Percentiles rank a stretch among this genome's conserved stretches.
These are phyloP conservation scores for Centruroides sculpturatus DNA, from an alignment of 1,140 invertebrate species.

Conservation along the genomic window DNA sequence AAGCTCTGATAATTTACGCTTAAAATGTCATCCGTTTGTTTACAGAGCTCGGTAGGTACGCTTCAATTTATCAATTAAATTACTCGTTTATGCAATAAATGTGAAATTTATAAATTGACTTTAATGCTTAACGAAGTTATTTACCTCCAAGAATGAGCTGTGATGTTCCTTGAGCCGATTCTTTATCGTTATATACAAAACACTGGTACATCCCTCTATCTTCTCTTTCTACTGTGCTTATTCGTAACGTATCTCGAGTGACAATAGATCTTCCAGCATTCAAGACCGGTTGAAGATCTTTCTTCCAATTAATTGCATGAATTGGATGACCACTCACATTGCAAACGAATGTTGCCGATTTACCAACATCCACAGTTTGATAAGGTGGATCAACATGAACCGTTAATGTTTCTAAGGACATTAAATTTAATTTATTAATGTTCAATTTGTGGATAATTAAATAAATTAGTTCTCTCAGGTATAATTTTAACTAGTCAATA, in stretches of 20 bases:
- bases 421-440: no score
- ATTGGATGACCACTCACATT: constrained; percentile 56
- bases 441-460: no score
- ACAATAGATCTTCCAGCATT: constrained; percentile 3
- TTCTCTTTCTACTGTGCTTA: constrained; percentile 65
- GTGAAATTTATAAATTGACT: no score
- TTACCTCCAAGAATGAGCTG: constrained; percentile 31
- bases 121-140: neutral
- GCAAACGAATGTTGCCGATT: constrained; percentile 22
- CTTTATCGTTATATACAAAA: constrained; percentile 52
- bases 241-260: constrained; percentile 20
- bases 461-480: no score
- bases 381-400: constrained; percentile 6
- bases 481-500: no score
- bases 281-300: constrained; percentile 54
- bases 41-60: no score
- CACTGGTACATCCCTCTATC: constrained; percentile 58
- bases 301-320: constrained; percentile 77
- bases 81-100: no score
- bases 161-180: constrained; percentile 59
- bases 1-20: no score
- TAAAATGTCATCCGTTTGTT: no score
- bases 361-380: constrained; percentile 12
- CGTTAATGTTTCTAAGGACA: constrained; percentile 4
- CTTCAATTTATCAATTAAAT: no score